Evolutionary conservation across 2,888 invertebrate species (phyloP).

Genomic region (Pterostichus niger): DNA sequence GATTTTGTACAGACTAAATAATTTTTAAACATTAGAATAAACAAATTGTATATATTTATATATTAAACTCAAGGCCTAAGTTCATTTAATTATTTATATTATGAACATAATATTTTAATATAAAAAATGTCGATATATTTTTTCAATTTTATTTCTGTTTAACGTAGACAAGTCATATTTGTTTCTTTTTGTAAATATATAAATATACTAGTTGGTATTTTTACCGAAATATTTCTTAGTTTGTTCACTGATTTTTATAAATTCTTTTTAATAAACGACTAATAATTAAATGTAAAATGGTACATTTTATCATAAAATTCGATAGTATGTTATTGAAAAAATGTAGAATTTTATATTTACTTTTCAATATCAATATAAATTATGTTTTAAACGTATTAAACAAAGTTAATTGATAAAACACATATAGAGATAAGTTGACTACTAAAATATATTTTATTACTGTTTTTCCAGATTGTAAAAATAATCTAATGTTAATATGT

Average conservation of each 20-base stretch:
- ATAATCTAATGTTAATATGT: conserved; percentile 27
- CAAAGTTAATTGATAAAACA: conserved; percentile 37
- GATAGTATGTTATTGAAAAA: neutral
- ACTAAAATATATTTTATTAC: conserved; percentile 59
- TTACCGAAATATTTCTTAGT: neutral
- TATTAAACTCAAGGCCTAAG: neutral
- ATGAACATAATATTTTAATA: neutral
- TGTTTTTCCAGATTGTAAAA: conserved; percentile 31
- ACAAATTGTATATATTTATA: neutral
- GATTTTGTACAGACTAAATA: too few species aligned
- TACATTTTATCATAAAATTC: conserved; percentile 21
- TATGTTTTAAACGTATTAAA: neutral
- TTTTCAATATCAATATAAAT: neutral
- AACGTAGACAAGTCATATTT: neutral
- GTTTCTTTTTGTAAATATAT: neutral
- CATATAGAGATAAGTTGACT: conserved; percentile 39
- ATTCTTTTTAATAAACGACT: neutral
- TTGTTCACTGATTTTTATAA: neutral
- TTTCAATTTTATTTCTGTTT: neutral
- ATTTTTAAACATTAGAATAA: neutral
- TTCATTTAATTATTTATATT: neutral
- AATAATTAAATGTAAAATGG: conserved; percentile 29
- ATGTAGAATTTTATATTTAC: conserved; percentile 13
- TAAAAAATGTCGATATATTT: neutral
- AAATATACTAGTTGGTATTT: neutral